phyloP scores from a whole-genome alignment of 2,888 invertebrate genomes.

The Chalcosyrphus nemorum region DNA sequence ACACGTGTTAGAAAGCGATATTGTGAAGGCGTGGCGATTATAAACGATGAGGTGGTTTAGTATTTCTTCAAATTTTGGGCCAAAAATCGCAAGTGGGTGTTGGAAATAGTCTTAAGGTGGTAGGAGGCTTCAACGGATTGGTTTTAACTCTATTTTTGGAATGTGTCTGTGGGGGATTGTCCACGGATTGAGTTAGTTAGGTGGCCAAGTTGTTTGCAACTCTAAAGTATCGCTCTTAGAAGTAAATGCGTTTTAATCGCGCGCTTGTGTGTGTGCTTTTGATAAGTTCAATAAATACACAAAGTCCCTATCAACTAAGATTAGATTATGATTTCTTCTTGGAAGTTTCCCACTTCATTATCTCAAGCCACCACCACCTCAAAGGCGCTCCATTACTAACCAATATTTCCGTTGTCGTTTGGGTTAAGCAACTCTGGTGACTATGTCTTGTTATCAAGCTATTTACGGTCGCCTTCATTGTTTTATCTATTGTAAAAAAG shows the following conservation, averaged over 20 bases:
- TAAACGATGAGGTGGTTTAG: neutral
- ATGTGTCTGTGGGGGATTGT: too few relatives aligned
- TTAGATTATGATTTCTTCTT: constrained; percentile 45
- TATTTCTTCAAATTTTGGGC: too few relatives aligned
- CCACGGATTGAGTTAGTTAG: too few relatives aligned
- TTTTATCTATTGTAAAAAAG: constrained; percentile 59
- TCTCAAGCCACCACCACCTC: neutral
- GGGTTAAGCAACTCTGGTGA: constrained; percentile 23
- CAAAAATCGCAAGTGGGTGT: neutral
- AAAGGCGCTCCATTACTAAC: constrained; percentile 31
- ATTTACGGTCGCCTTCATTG: constrained; percentile 41
- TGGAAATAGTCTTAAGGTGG: neutral
- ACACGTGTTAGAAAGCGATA: neutral
- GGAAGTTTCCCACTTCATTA: neutral
- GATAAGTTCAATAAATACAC: constrained; percentile 24
- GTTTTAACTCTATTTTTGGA: too few relatives aligned
- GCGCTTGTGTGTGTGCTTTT: constrained; percentile 1
- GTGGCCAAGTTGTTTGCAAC: constrained; percentile 12
- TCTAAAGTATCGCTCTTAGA: constrained; percentile 5
- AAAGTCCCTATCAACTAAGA: constrained; percentile 27
- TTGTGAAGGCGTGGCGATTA: neutral
- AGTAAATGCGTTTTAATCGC: neutral
- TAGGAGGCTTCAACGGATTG: neutral
- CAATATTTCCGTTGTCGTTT: constrained; percentile 24
- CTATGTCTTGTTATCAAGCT: constrained; percentile 49